Evolutionary conservation across 2,888 invertebrate species (phyloP), one percentile per base, ranked within the genome.

Genomic region (Drosophila lutescens): DNA sequence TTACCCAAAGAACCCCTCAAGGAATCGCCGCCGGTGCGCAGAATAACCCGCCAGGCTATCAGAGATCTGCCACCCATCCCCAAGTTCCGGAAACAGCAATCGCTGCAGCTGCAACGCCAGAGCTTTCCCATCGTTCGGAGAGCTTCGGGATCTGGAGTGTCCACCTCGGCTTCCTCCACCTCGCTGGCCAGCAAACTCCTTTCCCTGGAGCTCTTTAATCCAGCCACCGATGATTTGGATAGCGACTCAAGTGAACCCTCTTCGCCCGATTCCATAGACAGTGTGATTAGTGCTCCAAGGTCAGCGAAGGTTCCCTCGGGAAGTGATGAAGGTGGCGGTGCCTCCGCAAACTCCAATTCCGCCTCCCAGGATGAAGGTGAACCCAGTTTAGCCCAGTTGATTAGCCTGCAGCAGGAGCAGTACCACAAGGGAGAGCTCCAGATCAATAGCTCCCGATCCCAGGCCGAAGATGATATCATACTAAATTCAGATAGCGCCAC

Each of bases 171-270:
- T 15, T 56, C 71, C 9, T 40, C 70, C 12, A 30, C 56, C 1
- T 56, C 71, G 6, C 55, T 77, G 30, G 72, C 76, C 23, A 94
- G 94, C 0, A 95, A 96, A 74, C 92, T 97, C 15, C 93, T 97
- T 88, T 95, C 96, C 1, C 91, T 97, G 62, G 97, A 97, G 89
- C 93, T 97, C 4, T 98, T 97, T 89, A 97, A 98, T 92, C 97
- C 97, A 1, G 97, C 97, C 88, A 97, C 96, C 7, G 97, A 98
- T 89, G 97, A 98, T 86, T 94, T 97, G 91, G 97, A 97, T 90
- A 97, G 97, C 86, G 97, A 97, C 90, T 97, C 97, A 0, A 97
- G 96, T 86, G 96, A 97, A 12, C 91, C 92, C 12, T 97, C 97
- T 0, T 97, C 97, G 0, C 97, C 97, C 2, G 97, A 97, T 90